A percentile compares a stretch with the other conserved stretches of the same genome.
phyloP scores from a whole-genome alignment of 2,797 vertebrate species.

The Hydrocynus forskahlii region DNA sequence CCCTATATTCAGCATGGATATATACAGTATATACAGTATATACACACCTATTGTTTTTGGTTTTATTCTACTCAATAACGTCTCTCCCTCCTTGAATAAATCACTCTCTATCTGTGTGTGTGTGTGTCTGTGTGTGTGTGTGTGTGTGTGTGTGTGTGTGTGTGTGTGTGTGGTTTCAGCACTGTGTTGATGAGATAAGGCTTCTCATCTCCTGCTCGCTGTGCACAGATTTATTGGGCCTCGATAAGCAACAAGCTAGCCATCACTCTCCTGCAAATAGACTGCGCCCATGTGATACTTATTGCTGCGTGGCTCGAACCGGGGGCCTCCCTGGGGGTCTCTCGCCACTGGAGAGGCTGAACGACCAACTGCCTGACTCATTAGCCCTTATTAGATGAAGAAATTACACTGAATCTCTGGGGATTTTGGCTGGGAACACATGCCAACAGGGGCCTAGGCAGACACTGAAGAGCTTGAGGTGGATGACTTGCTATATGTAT shows the following conservation, averaged over 20 bases:
- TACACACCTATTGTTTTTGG: conserved; percentile 60
- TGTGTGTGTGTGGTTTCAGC: conserved; percentile 83
- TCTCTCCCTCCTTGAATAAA: conserved; percentile 80
- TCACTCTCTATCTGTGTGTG: conserved; percentile 84
- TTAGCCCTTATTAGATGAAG: conserved; percentile 94
- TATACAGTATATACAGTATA: conserved; percentile 37
- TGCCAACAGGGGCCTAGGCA: background rate
- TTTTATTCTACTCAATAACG: conserved; percentile 79
- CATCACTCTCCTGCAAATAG: conserved; percentile 91
- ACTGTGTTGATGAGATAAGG: conserved; percentile 89
- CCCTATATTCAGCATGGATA: conserved; percentile 69
- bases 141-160: no score
- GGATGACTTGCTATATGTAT: background rate
- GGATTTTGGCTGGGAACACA: conserved; percentile 63
- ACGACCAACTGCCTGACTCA: conserved; percentile 77
- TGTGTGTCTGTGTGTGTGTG: no score
- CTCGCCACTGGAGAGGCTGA: conserved; percentile 68
- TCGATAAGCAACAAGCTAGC: conserved; percentile 88
- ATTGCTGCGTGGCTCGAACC: conserved; percentile 83
- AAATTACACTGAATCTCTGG: conserved; percentile 78
- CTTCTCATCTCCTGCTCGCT: conserved; percentile 88
- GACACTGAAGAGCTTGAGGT: background rate
- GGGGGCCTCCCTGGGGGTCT: conserved; percentile 76
- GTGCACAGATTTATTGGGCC: conserved; percentile 96
- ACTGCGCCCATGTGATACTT: conserved; percentile 89